A percentile compares a stretch with the other conserved stretches of the same genome.
phyloP scores from a whole-genome alignment of 1,140 invertebrate genomes.

The Vollenhovia emeryi region DNA sequence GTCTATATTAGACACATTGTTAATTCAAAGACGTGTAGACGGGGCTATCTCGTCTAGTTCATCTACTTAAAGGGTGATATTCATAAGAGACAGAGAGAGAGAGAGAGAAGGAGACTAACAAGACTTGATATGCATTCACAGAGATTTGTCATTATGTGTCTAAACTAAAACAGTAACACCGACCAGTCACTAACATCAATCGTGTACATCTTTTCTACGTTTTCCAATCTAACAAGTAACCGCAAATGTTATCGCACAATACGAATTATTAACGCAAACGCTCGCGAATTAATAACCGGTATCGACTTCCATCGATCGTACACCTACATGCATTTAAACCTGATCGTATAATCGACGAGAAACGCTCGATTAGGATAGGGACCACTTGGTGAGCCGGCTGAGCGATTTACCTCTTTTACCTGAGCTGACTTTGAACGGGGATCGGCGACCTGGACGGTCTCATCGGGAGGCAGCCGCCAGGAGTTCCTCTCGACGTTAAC shows the following conservation, averaged over 20 bases:
- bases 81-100: no score
- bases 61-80: conserved; percentile 10
- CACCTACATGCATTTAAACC: conserved; percentile 59
- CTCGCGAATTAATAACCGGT: conserved; percentile 6
- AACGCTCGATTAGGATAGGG: conserved; percentile 5
- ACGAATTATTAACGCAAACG: conserved; percentile 3
- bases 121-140: conserved; percentile 1
- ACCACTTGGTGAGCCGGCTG: conserved; percentile 51
- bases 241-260: neutral
- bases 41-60: neutral
- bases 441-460: conserved; percentile 94
- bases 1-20: neutral
- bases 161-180: neutral
- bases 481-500: conserved; percentile 92
- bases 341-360: conserved; percentile 14
- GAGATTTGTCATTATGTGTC: neutral
- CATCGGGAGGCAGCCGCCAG: conserved; percentile 94
- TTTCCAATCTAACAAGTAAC: neutral
- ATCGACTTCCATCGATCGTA: neutral
- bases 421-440: conserved; percentile 92
- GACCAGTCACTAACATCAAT: neutral
- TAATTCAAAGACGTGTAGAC: neutral
- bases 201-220: neutral
- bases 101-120: no score
- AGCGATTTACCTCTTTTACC: conserved; percentile 83